Conservation (phyloP, 2,888 invertebrate genomes). For the Parasteatoda lunata region DNA sequence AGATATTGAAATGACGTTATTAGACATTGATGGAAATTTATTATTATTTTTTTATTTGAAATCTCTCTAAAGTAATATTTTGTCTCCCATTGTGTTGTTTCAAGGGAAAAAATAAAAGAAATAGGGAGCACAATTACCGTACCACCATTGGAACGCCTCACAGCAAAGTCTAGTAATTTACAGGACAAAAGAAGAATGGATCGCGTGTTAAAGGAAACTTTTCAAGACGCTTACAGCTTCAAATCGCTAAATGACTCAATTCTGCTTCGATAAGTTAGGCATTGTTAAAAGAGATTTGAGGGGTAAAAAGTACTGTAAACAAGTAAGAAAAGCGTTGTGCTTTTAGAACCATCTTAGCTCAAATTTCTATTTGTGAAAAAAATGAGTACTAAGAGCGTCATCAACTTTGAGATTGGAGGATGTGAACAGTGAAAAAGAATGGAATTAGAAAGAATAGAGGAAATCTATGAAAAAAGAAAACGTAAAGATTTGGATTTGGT, state of each 20-base stretch:
- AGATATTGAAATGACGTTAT: too few species aligned
- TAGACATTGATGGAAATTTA: background rate
- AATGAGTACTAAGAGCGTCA: conserved; percentile 3
- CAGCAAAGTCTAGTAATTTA: conserved; percentile 58
- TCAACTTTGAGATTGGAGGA: background rate
- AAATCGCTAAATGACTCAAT: conserved; percentile 60
- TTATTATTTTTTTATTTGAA: conserved; percentile 40
- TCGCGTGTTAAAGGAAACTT: conserved; percentile 36
- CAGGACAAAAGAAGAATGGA: conserved; percentile 53
- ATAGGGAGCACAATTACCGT: conserved; percentile 44
- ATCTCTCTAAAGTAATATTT: conserved; percentile 49
- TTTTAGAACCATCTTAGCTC: conserved; percentile 34
- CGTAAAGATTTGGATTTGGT: too few species aligned
- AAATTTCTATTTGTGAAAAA: background rate
- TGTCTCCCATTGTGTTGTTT: conserved; percentile 36
- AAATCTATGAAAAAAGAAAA: background rate
- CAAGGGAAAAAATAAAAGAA: conserved; percentile 19
- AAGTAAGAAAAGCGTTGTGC: conserved; percentile 38
- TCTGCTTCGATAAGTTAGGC: conserved; percentile 51
- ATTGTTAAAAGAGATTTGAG: conserved; percentile 40
- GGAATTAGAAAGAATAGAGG: background rate
- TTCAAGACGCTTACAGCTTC: conserved; percentile 41
- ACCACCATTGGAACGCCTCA: conserved; percentile 54
- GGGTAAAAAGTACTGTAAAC: conserved; percentile 33
- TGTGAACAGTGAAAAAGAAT: background rate